phyloP scores from a whole-genome alignment of 2,797 vertebrate genomes.

The Alca torda region DNA sequence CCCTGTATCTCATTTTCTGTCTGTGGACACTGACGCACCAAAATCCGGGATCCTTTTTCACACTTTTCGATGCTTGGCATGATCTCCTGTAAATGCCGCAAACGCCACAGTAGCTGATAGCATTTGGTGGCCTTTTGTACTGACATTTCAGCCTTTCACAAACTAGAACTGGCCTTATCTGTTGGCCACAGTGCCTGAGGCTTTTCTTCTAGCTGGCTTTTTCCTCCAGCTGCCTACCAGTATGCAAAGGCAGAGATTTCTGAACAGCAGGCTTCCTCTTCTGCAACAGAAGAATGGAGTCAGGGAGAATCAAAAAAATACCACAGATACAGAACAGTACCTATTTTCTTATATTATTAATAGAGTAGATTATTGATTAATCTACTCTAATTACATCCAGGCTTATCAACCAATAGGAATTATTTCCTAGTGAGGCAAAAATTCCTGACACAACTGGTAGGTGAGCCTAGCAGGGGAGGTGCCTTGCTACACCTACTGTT shows the following conservation, averaged over 20 bases:
- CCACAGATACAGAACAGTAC: background rate
- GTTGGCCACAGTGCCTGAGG: background rate
- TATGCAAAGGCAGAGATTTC: background rate
- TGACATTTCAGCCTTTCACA: constrained; percentile 25
- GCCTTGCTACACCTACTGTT: too few relatives aligned
- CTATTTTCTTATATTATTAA: background rate
- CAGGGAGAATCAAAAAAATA: background rate
- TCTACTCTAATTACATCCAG: background rate
- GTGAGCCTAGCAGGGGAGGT: too few relatives aligned
- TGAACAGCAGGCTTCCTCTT: background rate
- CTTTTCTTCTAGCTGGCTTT: constrained; percentile 16
- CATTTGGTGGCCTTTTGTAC: constrained; percentile 12
- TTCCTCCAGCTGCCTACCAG: constrained; percentile 5
- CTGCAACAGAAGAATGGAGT: background rate
- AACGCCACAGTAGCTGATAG: background rate
- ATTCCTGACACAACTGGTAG: too few relatives aligned
- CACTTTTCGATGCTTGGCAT: background rate
- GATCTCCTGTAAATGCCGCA: background rate
- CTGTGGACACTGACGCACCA: background rate
- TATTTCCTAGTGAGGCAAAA: background rate
- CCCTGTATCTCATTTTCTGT: background rate
- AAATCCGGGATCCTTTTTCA: background rate
- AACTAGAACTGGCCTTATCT: constrained; percentile 5
- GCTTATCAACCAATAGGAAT: background rate
- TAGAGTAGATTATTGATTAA: background rate